Base-by-base conservation (phyloP, 2,113 vertebrate genomes). In the Hirundichthys speculiger region DNA sequence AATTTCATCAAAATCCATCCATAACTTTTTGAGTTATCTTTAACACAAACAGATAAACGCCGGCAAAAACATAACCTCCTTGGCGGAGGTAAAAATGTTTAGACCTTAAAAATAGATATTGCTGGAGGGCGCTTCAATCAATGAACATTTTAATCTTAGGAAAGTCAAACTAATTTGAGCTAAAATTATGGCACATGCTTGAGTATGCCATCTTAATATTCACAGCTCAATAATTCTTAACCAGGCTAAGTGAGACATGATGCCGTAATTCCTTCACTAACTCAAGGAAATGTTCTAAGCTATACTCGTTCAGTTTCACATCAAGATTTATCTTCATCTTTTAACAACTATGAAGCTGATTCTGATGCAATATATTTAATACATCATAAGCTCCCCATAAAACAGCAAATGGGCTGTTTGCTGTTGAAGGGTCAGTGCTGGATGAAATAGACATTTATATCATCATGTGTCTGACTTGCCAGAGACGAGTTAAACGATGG, bases 391-490 rank as follows among this genome's bases (percentile, higher is more conserved):
- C 25, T 27, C 25, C 3, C 3, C 25, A 27, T 27, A 6, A 27
- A 27, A 27, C 25, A 4, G 25, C 25, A 27, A 27, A 27, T n/a
- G n/a, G n/a, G n/a, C 3, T 27, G 25, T 27, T 27, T 27, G 25
- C 25, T 27, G 25, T 6, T 27, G 3, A n/a, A 27, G 25, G 25
- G 6, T 27, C 25, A 27, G 25, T 3, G 25, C 25, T 6, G 6
- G 25, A 27, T 27, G 25, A 27, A 27, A 27, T 6, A 27, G 25
- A 27, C 25, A 27, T 27, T 27, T 27, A 27, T 27, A 27, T 86
- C 55, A 89, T 38, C 63, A 43, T 10, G 40, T 63, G 68, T 72
- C 64, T 21, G 57, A 51, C 42, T 30, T 63, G 66, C 71, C 65
- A 67, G 47, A 56, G 57, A 12, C 14, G 24, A 13, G 62, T 49